Percentiles rank a stretch among this genome's conserved stretches.
phyloP scores from a whole-genome alignment of 2,113 vertebrate species.

The Geococcyx californianus region DNA sequence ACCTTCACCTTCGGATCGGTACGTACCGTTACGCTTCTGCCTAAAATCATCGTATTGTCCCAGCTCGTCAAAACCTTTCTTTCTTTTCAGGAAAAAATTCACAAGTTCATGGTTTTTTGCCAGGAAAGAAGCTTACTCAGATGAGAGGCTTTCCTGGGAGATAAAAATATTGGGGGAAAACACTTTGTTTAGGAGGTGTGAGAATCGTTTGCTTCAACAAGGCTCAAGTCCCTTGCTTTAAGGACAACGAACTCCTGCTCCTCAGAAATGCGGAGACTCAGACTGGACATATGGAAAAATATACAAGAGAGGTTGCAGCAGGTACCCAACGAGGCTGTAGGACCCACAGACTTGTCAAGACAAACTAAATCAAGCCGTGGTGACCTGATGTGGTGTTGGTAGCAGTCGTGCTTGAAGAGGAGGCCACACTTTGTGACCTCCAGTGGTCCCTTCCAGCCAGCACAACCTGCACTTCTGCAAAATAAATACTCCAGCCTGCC shows the following conservation, averaged over 20 bases:
- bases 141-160: not conserved
- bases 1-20: not conserved
- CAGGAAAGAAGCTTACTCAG: not conserved
- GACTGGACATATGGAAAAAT: not conserved
- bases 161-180: not conserved
- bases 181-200: not conserved
- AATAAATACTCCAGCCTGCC: not conserved
- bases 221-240: not conserved
- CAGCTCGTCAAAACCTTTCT: constrained; percentile 44
- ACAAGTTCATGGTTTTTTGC: not conserved
- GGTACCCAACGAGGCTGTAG: not conserved
- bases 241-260: not conserved
- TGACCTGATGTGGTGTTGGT: not conserved
- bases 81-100: constrained; percentile 1
- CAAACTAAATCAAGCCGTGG: not conserved
- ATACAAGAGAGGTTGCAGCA: not conserved
- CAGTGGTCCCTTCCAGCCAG: not conserved
- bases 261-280: not conserved
- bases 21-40: constrained; percentile 25
- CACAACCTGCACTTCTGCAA: not conserved
- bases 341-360: not conserved
- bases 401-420: not conserved
- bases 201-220: not conserved
- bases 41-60: constrained; percentile 52
- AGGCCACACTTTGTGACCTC: not conserved